A percentile compares a stretch with the other conserved stretches of the same genome.
Evolutionary conservation across 2,888 invertebrate species (phyloP).

Genomic region (Asteroscopus sphinx): DNA sequence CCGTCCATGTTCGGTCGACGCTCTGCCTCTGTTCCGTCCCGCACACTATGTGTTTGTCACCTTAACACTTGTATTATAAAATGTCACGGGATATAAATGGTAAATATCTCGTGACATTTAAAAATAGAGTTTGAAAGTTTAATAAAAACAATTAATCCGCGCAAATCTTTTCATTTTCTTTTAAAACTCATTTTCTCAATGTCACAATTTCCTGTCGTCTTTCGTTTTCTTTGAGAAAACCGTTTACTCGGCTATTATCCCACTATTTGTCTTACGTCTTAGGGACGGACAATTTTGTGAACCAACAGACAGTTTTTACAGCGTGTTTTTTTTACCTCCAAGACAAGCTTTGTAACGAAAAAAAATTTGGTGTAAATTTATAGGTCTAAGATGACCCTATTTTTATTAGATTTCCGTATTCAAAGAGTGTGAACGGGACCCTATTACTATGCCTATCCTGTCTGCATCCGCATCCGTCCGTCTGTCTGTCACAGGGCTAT

Average conservation of each 20-base stretch:
- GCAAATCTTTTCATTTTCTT: conserved; percentile 12
- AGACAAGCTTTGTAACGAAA: conserved; percentile 6
- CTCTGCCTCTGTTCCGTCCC: no score
- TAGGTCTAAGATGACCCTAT: background rate
- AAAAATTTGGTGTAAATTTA: background rate
- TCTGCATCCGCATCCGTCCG: no score
- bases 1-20: no score
- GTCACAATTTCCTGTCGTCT: conserved; percentile 30
- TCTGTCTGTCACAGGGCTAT: no score
- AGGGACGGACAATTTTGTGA: conserved; percentile 43
- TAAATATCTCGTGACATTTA: no score
- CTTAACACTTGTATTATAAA: no score
- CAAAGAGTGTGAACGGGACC: no score
- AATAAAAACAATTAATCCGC: conserved; percentile 24
- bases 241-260: conserved; percentile 63
- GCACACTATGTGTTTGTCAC: no score
- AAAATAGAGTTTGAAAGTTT: conserved; percentile 5
- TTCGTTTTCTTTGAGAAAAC: conserved; percentile 41
- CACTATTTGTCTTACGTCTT: conserved; percentile 69
- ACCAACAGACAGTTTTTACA: conserved; percentile 29
- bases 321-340: conserved; percentile 12
- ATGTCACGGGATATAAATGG: no score
- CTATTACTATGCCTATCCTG: no score
- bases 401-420: background rate
- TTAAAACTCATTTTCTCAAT: conserved; percentile 6